Base-by-base conservation (phyloP, 2,797 vertebrate genomes). In the Toxotes lorentzi region DNA sequence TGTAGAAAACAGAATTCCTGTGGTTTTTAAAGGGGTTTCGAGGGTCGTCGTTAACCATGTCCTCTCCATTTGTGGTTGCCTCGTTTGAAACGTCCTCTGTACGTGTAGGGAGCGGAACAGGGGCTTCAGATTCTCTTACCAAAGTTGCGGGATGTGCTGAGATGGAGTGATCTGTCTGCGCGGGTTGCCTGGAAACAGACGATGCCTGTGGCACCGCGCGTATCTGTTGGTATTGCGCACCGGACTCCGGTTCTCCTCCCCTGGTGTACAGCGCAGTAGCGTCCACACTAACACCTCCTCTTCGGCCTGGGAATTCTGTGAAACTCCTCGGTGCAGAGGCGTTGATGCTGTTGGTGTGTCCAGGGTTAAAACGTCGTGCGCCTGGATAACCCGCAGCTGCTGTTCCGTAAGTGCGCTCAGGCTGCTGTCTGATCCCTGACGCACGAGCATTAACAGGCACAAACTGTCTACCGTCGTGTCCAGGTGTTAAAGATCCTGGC, bases 1-100 rank as follows among this genome's bases (percentile, higher is more conserved):
- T 96, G 66, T 96, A 93, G 41, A 95, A 91, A 54, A 96, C 80
- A 0, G 92, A 94, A 75, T 97, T 97, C 79, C 91, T 86, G 87
- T 92, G 94, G 77, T 79, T 93, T 72, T 93, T 95, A 1, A 85
- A 84, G 1, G 93, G 93, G 78, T 92, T 95, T 59, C 93, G 91
- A 23, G 95, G 95, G 74, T 96, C 95, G 27, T 96, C 95, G 68
- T 92, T 93, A 32, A 90, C 66, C 91, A 96, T 94, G 27, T 81
- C 81, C 10, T 93, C 93, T 38, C 60, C 61, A 4, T 78, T 64
- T 9, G 14, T 23, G 7, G 48, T 45, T 1, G 73, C 72, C 21
- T 90, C 89, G 16, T 59, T 76, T 14, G 70, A 56, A 27, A 11
- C 50, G 59, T 86, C 85, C 67, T 81, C 77, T 8, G 48, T 57